These are phyloP conservation scores for Leptopilina boulardi DNA, from an alignment of 1,140 invertebrate genomes.

Conservation along the genomic window DNA sequence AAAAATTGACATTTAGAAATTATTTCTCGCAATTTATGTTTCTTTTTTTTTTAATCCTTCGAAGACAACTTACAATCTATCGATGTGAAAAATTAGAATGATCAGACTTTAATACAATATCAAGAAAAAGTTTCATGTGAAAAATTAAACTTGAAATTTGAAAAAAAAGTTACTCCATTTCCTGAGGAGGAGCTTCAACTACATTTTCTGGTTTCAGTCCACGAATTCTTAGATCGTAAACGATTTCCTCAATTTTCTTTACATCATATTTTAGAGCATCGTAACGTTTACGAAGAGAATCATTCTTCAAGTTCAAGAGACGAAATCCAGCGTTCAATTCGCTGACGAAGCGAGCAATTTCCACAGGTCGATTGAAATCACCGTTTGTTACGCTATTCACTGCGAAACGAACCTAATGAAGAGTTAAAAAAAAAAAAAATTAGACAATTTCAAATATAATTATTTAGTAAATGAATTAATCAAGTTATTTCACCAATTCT, in stretches of 20 bases:
- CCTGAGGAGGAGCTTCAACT: conserved; percentile 32
- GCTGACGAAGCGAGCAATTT: conserved; percentile 90
- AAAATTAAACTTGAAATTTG: neutral
- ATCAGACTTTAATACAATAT: conserved; percentile 1
- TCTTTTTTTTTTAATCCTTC: neutral
- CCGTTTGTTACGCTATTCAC: conserved; percentile 93
- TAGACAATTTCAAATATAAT: conserved; percentile 31
- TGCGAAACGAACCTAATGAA: conserved; percentile 83
- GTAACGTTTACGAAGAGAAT: conserved; percentile 89
- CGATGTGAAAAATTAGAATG: neutral
- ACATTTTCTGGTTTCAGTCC: conserved; percentile 79
- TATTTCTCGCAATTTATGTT: too few relatives aligned
- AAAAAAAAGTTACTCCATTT: conserved; percentile 42
- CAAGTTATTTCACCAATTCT: conserved; percentile 83
- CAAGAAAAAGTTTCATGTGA: neutral
- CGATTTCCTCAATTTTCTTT: conserved; percentile 96
- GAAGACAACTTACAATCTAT: neutral
- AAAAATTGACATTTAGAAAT: too few relatives aligned
- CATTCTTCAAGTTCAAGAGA: conserved; percentile 94
- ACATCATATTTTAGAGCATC: conserved; percentile 95
- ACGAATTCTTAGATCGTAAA: conserved; percentile 93
- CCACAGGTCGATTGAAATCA: conserved; percentile 86
- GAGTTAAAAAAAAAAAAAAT: conserved; percentile 56
- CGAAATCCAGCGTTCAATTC: conserved; percentile 92
- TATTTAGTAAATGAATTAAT: neutral